Conservation (phyloP, 2,113 vertebrate genomes). For the Megalops atlanticus region DNA sequence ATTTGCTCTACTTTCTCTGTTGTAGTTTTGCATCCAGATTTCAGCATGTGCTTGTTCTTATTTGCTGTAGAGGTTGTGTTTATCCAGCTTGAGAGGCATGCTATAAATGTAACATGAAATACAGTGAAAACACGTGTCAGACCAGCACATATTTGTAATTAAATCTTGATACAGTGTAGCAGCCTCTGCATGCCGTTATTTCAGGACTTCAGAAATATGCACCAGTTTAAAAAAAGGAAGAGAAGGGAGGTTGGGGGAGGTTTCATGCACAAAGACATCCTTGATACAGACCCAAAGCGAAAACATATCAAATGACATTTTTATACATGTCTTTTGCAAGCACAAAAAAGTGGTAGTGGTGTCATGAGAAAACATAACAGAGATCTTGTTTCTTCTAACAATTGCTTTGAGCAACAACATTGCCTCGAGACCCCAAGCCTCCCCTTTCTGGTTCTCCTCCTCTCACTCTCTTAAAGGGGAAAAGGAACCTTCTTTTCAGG, state of each 20-base stretch:
- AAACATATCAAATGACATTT: slow-evolving; percentile 82
- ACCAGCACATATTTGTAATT: background rate
- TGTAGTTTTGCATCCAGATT: background rate
- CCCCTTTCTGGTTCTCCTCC: slow-evolving; percentile 74
- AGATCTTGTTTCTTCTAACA: slow-evolving; percentile 83
- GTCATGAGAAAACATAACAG: slow-evolving; percentile 81
- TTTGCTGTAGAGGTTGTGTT: too few species aligned
- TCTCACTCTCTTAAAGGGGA: slow-evolving; percentile 72
- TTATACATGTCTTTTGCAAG: slow-evolving; percentile 80
- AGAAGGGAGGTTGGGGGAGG: background rate
- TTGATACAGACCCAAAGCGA: slow-evolving; percentile 80
- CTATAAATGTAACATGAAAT: background rate
- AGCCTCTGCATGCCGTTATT: background rate
- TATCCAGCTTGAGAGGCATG: background rate
- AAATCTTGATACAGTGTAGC: background rate
- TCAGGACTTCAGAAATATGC: background rate
- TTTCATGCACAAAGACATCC: slow-evolving; percentile 35
- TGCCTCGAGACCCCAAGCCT: slow-evolving; percentile 86
- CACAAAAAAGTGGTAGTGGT: slow-evolving; percentile 72
- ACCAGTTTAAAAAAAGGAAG: background rate
- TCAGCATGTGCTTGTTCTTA: background rate
- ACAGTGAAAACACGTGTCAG: background rate
- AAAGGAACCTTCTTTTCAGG: slow-evolving; percentile 85
- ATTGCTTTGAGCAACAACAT: slow-evolving; percentile 91
- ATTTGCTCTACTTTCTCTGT: too few species aligned